phyloP scores from a whole-genome alignment of 1,140 invertebrate genomes.

The Trachelipus rathkii region DNA sequence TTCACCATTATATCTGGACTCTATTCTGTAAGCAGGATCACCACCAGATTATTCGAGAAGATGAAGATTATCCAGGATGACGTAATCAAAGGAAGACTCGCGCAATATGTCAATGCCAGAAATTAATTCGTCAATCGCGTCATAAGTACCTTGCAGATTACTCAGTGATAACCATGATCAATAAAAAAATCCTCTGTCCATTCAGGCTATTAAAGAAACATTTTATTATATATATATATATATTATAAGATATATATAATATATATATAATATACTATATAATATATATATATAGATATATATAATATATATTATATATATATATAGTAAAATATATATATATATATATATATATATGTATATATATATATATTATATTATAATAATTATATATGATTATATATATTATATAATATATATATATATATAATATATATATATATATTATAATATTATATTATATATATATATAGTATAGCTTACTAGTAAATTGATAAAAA shows the following conservation, averaged over 20 bases:
- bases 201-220: not conserved
- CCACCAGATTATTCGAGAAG: not conserved
- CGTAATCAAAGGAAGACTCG: not conserved
- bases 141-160: not conserved
- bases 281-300: not conserved
- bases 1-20: not conserved
- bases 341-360: no score
- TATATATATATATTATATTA: no score
- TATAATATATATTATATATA: not conserved
- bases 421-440: no score
- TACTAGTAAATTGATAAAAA: no score
- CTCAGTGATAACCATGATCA: not conserved
- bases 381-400: no score
- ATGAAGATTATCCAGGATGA: not conserved
- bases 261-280: not conserved
- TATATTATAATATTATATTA: no score
- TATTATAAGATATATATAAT: slow-evolving; percentile 4
- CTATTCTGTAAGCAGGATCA: not conserved
- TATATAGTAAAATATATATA: no score
- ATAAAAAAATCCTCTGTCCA: not conserved
- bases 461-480: no score
- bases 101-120: not conserved
- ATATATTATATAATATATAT: no score
- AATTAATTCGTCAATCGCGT: not conserved
- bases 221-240: not conserved